Conservation (phyloP, 2,888 invertebrate genomes). For the Malthinus flaveolus region DNA sequence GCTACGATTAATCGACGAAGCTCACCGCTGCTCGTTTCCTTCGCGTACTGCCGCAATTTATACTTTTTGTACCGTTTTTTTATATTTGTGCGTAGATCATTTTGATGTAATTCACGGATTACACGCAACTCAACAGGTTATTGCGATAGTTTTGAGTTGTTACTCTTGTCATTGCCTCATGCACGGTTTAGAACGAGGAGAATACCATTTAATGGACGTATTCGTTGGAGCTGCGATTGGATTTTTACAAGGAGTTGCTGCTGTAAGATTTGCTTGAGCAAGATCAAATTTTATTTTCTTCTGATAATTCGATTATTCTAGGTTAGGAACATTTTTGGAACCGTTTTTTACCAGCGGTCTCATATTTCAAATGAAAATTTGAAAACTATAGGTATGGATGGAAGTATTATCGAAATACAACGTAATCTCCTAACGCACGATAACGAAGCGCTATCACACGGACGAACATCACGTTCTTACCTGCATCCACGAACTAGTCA, state of each 20-base stretch:
- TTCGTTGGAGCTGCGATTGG: not conserved
- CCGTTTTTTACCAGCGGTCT: not conserved
- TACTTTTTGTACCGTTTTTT: not conserved
- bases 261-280: not conserved
- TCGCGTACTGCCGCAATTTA: conserved; percentile 1
- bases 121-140: not conserved
- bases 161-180: not conserved
- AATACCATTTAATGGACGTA: conserved; percentile 1
- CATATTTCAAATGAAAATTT: not conserved
- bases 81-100: conserved; percentile 2
- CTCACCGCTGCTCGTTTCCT: not conserved
- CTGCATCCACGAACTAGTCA: too few relatives aligned
- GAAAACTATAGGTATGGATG: too few relatives aligned
- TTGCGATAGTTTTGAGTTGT: not conserved
- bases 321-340: conserved; percentile 1
- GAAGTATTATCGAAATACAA: too few relatives aligned
- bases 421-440: too few relatives aligned
- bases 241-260: not conserved
- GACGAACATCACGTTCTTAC: too few relatives aligned
- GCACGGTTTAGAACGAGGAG: not conserved
- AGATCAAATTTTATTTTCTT: not conserved
- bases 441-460: too few relatives aligned
- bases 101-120: not conserved
- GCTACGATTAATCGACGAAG: not conserved
- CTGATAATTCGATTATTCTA: not conserved